phyloP scores from a whole-genome alignment of 2,888 invertebrate species.

The Protophormia terraenovae region DNA sequence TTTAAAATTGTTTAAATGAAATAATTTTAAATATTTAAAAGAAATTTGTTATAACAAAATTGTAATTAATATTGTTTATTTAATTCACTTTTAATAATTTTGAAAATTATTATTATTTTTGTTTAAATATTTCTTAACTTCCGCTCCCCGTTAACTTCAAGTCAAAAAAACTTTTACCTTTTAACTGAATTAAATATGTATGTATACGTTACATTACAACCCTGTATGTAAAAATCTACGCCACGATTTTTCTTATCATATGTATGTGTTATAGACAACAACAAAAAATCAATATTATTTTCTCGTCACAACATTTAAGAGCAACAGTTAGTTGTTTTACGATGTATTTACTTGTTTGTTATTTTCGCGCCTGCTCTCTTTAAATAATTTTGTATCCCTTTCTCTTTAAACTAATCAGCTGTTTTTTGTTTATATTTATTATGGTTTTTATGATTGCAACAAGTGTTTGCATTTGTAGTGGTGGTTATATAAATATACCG shows the following conservation, averaged over 20 bases:
- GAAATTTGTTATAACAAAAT: no score
- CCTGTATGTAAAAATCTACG: neutral
- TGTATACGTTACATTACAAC: slow-evolving; percentile 64
- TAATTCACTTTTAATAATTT: no score
- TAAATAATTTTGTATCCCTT: neutral
- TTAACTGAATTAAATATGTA: slow-evolving; percentile 38
- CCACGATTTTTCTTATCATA: neutral
- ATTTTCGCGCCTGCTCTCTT: slow-evolving; percentile 54
- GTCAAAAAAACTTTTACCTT: neutral
- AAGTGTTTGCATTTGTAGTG: neutral
- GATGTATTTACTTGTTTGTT: neutral
- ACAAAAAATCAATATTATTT: slow-evolving; percentile 32
- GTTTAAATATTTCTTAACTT: no score
- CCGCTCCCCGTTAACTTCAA: neutral
- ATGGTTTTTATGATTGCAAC: neutral
- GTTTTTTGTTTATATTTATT: slow-evolving; percentile 36
- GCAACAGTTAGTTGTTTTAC: slow-evolving; percentile 60
- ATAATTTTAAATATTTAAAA: neutral
- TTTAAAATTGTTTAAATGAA: neutral
- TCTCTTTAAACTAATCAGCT: slow-evolving; percentile 2
- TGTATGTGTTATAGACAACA: no score
- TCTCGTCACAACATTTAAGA: slow-evolving; percentile 32
- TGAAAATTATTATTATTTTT: no score
- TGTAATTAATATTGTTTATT: no score
- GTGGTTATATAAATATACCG: neutral